A percentile compares a stretch with the other conserved stretches of the same genome.
Evolutionary conservation across 2,797 vertebrate species (phyloP).

Genomic region (Gymnodraco acuticeps): DNA sequence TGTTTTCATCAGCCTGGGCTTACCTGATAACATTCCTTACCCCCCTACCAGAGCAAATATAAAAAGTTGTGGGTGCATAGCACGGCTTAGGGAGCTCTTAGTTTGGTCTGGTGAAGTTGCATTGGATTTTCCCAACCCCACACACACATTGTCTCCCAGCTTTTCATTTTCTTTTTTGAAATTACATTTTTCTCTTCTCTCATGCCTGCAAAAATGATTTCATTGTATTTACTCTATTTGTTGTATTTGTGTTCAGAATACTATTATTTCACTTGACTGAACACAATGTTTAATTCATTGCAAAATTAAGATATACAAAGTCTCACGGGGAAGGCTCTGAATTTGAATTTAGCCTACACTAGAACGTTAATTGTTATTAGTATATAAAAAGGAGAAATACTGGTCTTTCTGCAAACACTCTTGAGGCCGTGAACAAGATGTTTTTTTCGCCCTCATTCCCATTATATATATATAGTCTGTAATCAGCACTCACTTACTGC

Average conservation of each 20-base stretch:
- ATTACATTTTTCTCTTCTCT: constrained; percentile 29
- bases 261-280: constrained; percentile 58
- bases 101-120: constrained; percentile 45
- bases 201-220: constrained; percentile 13
- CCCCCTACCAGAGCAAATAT: constrained; percentile 53
- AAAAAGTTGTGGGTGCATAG: constrained; percentile 47
- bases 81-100: constrained; percentile 52
- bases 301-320: constrained; percentile 50
- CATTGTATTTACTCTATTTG: constrained; percentile 51
- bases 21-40: constrained; percentile 74
- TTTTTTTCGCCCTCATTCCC: constrained; percentile 6
- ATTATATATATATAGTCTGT: constrained; percentile 56
- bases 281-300: constrained; percentile 61
- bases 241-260: constrained; percentile 47
- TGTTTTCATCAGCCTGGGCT: constrained; percentile 80
- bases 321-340: constrained; percentile 28
- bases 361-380: constrained; percentile 58
- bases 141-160: constrained; percentile 19
- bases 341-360: constrained; percentile 35
- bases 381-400: constrained; percentile 51
- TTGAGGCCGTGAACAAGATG: constrained; percentile 31
- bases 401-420: constrained; percentile 37
- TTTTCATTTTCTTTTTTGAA: constrained; percentile 55
- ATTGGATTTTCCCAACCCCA: constrained; percentile 15
- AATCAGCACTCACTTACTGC: constrained; percentile 60